Percentiles rank a stretch among this genome's conserved stretches.
Conservation (phyloP, 2,113 vertebrate species). For the Thryonomys swinderianus region DNA sequence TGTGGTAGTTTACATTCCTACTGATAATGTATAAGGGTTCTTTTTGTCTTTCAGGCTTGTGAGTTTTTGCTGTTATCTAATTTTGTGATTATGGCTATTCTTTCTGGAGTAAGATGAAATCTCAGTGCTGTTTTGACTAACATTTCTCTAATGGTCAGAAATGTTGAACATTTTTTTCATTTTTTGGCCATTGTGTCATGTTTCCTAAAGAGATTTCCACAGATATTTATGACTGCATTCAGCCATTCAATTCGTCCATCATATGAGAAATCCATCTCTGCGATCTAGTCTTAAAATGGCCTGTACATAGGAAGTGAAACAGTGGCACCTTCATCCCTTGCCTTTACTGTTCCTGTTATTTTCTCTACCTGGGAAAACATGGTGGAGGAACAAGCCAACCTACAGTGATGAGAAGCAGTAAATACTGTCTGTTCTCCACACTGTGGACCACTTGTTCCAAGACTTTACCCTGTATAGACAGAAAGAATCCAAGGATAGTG, state of each 20-base stretch:
- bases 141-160: neutral
- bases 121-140: neutral
- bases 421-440: neutral
- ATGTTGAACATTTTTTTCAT: too few species aligned
- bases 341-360: neutral
- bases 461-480: neutral
- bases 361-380: neutral
- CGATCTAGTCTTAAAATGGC: neutral
- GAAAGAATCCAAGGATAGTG: neutral
- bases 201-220: neutral
- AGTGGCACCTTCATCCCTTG: too few species aligned
- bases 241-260: neutral
- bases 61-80: neutral
- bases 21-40: neutral
- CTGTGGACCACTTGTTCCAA: neutral
- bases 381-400: neutral
- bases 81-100: neutral
- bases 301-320: too few species aligned
- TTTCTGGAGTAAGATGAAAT: neutral
- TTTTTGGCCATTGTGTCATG: too few species aligned
- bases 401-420: neutral
- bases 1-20: too few species aligned
- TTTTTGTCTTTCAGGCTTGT: neutral
- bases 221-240: neutral
- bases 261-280: neutral